phyloP scores from a whole-genome alignment of 2,888 invertebrate species.

The Dryomyza anilis region DNA sequence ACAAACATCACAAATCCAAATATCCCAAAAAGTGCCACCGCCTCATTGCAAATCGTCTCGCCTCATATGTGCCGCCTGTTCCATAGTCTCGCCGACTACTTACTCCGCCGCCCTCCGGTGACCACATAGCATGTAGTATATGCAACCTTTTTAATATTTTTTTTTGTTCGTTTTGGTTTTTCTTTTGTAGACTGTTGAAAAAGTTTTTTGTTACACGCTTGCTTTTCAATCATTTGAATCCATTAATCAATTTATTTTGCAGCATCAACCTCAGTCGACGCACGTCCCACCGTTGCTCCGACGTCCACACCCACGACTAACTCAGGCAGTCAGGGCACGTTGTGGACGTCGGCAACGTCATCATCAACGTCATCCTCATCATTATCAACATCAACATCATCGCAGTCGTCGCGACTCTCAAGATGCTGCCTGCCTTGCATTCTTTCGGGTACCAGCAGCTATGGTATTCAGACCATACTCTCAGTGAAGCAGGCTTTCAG shows the following conservation, averaged over 20 bases:
- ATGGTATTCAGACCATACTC: too few species aligned
- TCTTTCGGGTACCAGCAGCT: slow-evolving; percentile 1
- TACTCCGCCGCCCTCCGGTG: neutral
- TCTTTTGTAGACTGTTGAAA: too few species aligned
- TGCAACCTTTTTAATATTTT: neutral
- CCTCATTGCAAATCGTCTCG: neutral
- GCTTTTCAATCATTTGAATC: slow-evolving; percentile 58
- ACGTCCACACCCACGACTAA: neutral
- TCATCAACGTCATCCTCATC: neutral
- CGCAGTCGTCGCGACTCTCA: neutral
- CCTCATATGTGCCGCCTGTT: neutral
- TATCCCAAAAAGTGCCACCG: too few species aligned
- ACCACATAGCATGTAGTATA: neutral
- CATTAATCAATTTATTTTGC: slow-evolving; percentile 60
- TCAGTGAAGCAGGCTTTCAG: too few species aligned
- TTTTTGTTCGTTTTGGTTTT: neutral
- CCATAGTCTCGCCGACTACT: neutral
- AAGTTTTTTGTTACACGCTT: slow-evolving; percentile 22
- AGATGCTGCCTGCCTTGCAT: slow-evolving; percentile 17
- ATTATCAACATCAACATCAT: neutral
- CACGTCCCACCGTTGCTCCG: too few species aligned
- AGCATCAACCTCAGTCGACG: too few species aligned
- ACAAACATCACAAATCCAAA: too few species aligned
- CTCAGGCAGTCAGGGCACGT: too few species aligned
- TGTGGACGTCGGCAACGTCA: neutral